Percentiles rank a stretch among this genome's conserved stretches.
phyloP scores from a whole-genome alignment of 1,140 invertebrate species.

The Lepidurus arcticus region DNA sequence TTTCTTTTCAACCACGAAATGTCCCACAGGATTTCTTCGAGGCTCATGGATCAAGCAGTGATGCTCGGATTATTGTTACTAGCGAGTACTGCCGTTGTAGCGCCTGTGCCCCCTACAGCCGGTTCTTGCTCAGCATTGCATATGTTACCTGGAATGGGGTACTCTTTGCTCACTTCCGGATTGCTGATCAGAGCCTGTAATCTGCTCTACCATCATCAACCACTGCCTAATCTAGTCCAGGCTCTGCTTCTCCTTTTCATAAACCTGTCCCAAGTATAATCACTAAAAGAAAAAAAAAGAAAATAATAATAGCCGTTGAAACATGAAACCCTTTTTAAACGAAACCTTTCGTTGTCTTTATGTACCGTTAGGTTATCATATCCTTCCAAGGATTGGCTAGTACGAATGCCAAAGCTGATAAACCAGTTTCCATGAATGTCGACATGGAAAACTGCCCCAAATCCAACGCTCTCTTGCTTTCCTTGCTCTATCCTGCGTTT shows the following conservation, averaged over 20 bases:
- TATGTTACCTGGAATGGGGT: constrained; percentile 25
- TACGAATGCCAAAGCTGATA: constrained; percentile 10
- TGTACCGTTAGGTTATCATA: constrained; percentile 8
- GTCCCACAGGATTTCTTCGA: not conserved
- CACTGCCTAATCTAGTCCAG: constrained; percentile 16
- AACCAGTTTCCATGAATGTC: not conserved
- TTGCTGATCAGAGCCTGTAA: constrained; percentile 24
- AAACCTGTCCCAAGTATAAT: constrained; percentile 14
- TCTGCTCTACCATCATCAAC: constrained; percentile 18
- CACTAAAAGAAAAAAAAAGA: not conserved
- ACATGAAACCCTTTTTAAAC: not conserved
- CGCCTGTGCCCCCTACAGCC: constrained; percentile 22
- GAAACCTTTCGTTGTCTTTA: not conserved
- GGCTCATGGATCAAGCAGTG: constrained; percentile 23
- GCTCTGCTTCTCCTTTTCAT: not conserved
- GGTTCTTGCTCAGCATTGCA: constrained; percentile 24
- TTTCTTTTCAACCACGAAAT: not conserved
- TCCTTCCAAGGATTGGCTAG: constrained; percentile 16
- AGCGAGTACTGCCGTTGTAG: constrained; percentile 19
- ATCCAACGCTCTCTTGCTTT: constrained; percentile 1
- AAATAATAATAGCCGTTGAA: not conserved
- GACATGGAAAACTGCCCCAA: constrained; percentile 1
- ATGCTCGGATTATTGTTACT: constrained; percentile 23
- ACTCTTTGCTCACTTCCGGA: constrained; percentile 10
- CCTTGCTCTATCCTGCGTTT: not conserved